Evolutionary conservation across 2,888 invertebrate species (phyloP), one percentile per base, ranked within the genome.

Genomic region (Drosophila buzzatii): DNA sequence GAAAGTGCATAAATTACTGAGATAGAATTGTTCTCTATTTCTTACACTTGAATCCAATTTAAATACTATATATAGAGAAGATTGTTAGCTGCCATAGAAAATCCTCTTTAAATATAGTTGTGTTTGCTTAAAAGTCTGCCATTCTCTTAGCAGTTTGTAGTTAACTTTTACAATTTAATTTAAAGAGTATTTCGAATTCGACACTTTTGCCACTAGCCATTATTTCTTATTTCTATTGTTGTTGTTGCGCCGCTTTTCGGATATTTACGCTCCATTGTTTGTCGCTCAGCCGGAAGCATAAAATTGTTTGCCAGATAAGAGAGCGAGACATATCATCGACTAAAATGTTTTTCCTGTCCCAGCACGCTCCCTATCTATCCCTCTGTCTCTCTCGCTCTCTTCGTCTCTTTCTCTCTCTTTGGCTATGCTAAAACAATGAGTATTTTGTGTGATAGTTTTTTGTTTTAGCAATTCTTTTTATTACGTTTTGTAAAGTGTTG

Each of bases 221-320:
- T 69, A 63, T 72, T 67, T 70, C 51, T 67, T 71, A 55, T 80
- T 67, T 62, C 49, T 53, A 72, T 78, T 78, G 77, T 89, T 77
- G 81, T 82, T 87, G 66, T 65, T 82, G 88, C 63, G 64, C 72
- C 81, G 84, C 76, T 87, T 87, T 85, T 78, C 71, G 88, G 83
- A 87, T 87, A 87, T 88, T 88, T 88, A 88, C 88, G 88, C 88
- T 89, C 90, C 88, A 88, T 88, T 88, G 88, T 88, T 89, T 88
- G 90, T 85, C 88, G 89, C 88, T 90, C 90, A 88, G 84, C 82
- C 88, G 88, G 88, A 88, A 88, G 90, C 88, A 90, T 86, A 85
- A 90, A 88, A 88, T 90, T 88, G 90, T 83, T 86, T 82, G 80
- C 86, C 70, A 90, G 88, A 88, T 88, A 90, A 88, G 75, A 79